Percentiles rank a stretch among this genome's conserved stretches.
Evolutionary conservation across 2,113 vertebrate genomes (phyloP).

Genomic region (Microcebus ravelobensis): DNA sequence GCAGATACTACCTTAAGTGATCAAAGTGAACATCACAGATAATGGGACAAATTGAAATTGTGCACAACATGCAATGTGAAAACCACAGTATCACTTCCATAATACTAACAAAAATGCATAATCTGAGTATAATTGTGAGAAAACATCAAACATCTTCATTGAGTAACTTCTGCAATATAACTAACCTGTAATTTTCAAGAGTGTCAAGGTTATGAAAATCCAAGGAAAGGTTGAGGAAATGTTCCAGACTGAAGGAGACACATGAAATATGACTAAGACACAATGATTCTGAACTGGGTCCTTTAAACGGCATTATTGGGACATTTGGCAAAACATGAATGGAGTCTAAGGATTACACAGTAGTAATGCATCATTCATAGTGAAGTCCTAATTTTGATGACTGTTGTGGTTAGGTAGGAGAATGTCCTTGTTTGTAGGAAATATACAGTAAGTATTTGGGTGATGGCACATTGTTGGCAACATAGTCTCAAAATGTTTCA

Average conservation of each 20-base stretch:
- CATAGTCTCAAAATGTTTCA: background rate
- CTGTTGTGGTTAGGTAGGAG: background rate
- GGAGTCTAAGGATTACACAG: background rate
- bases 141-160: background rate
- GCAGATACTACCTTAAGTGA: background rate
- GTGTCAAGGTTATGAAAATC: background rate
- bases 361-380: background rate
- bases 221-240: background rate
- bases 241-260: background rate
- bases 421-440: constrained; percentile 24
- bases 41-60: background rate
- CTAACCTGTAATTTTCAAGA: background rate
- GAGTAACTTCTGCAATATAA: background rate
- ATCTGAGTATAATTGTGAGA: background rate
- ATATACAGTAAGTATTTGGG: background rate
- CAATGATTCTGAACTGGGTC: background rate
- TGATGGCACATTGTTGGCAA: background rate
- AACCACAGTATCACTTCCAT: background rate
- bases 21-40: background rate
- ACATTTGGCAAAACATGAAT: constrained; percentile 2
- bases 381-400: constrained; percentile 7
- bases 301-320: background rate
- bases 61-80: too few species aligned
- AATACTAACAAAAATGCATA: background rate
- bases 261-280: background rate